Conservation (phyloP, 1,140 invertebrate species). For the Drosophila lacertosa region DNA sequence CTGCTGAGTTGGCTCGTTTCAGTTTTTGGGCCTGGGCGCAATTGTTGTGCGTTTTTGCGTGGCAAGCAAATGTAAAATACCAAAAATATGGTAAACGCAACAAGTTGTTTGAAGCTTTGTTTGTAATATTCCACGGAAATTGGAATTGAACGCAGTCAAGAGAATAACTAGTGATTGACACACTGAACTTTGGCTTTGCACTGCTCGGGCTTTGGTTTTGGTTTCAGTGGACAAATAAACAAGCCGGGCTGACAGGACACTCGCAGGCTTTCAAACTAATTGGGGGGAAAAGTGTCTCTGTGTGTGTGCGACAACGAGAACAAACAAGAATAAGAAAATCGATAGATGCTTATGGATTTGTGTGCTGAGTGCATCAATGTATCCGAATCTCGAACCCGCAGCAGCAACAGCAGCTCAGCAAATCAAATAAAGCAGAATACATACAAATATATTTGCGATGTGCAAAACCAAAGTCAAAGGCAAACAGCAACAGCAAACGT, state of each 20-base stretch:
- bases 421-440: slow-evolving; percentile 73
- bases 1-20: slow-evolving; percentile 69
- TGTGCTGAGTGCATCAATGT: slow-evolving; percentile 70
- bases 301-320: slow-evolving; percentile 16
- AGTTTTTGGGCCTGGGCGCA: slow-evolving; percentile 37
- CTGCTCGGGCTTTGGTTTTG: not conserved
- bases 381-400: slow-evolving; percentile 57
- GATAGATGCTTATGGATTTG: slow-evolving; percentile 58
- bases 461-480: slow-evolving; percentile 51
- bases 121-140: slow-evolving; percentile 10
- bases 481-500: slow-evolving; percentile 55
- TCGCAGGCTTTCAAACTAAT: slow-evolving; percentile 61
- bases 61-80: slow-evolving; percentile 46
- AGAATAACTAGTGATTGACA: slow-evolving; percentile 46
- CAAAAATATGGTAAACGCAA: slow-evolving; percentile 18
- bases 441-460: slow-evolving; percentile 55
- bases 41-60: slow-evolving; percentile 66
- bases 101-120: slow-evolving; percentile 32
- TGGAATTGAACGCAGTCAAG: slow-evolving; percentile 7
- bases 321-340: slow-evolving; percentile 67
- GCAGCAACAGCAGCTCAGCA: slow-evolving; percentile 29
- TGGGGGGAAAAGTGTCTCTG: slow-evolving; percentile 51
- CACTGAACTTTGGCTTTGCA: slow-evolving; percentile 40
- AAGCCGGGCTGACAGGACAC: slow-evolving; percentile 11
- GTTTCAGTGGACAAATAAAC: slow-evolving; percentile 32